Evolutionary conservation across 2,113 vertebrate species (phyloP), one percentile per base, ranked within the genome.

Genomic region (Phocoena phocoena): DNA sequence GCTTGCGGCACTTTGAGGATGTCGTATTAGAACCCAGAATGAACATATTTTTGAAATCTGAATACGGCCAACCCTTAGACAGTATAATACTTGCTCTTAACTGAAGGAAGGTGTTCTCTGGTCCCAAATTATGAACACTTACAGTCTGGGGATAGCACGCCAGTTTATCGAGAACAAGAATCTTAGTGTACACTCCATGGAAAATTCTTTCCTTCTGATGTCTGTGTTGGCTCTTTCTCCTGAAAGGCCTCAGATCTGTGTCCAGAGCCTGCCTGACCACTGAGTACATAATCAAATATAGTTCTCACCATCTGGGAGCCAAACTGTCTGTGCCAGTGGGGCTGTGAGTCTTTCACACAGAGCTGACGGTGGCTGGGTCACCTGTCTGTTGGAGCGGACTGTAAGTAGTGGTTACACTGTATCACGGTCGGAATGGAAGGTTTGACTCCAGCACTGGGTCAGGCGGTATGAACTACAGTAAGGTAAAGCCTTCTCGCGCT

Each of bases 191-290:
- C 11, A 28, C n/a, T 50, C 38, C 83, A 90, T 80, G 95, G 96
- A 91, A 93, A 94, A 94, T 94, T 93, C 97, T 96, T 93, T 70
- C 55, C 81, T 85, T 79, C 86, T 92, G 65, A 31, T 62, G 23
- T 87, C 47, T 95, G 9, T 93, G 63, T 92, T 92, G 81, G 93
- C 94, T 82, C 2, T 94, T 71, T 79, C 13, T 83, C 70, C 95
- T 71, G 36, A 74, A 95, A 96, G 90, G 60, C 70, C 50, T 47
- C 81, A 84, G 93, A 85, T 94, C 97, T 91, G 67, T 83, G 79
- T 93, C 96, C 97, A 93, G 86, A 83, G 86, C 62, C 91, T 95
- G 95, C 91, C 95, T 93, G 86, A 92, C 68, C 44, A 80, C 95
- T 95, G 93, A 97, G 88, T 53, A 25, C 85, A 87, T 84, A 60